Percentiles rank a stretch among this genome's conserved stretches.
These are phyloP conservation scores for Trichonephila inaurata DNA, from an alignment of 1,140 invertebrate genomes.

Conservation along the genomic window DNA sequence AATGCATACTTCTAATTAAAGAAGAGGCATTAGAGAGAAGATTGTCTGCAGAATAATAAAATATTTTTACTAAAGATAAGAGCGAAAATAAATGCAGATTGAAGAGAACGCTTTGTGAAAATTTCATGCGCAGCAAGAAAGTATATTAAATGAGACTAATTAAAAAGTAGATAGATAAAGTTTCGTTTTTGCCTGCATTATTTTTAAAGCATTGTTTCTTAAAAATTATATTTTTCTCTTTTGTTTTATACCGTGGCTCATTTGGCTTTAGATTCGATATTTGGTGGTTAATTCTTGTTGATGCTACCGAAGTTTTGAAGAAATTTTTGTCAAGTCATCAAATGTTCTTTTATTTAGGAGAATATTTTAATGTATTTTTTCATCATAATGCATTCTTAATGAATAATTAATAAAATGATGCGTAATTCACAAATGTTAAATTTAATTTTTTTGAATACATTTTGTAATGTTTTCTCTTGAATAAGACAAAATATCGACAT, in stretches of 20 bases:
- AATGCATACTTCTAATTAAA: constrained; percentile 9
- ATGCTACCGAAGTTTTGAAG: neutral
- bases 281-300: neutral
- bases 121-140: neutral
- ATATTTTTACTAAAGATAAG: neutral
- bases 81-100: neutral
- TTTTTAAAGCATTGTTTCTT: neutral
- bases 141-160: neutral
- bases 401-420: neutral
- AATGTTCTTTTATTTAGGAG: neutral
- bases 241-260: neutral
- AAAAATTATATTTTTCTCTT: neutral
- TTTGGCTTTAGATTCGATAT: neutral
- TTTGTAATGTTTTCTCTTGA: too few relatives aligned
- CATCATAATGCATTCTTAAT: neutral
- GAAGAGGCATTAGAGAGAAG: constrained; percentile 13
- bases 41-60: neutral
- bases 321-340: neutral
- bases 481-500: too few relatives aligned
- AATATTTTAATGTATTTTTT: neutral
- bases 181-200: neutral
- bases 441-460: neutral
- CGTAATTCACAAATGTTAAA: neutral
- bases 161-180: neutral
- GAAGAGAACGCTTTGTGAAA: too few relatives aligned